Evolutionary conservation across 2,113 vertebrate species (phyloP).

Genomic region (Struthio camelus): DNA sequence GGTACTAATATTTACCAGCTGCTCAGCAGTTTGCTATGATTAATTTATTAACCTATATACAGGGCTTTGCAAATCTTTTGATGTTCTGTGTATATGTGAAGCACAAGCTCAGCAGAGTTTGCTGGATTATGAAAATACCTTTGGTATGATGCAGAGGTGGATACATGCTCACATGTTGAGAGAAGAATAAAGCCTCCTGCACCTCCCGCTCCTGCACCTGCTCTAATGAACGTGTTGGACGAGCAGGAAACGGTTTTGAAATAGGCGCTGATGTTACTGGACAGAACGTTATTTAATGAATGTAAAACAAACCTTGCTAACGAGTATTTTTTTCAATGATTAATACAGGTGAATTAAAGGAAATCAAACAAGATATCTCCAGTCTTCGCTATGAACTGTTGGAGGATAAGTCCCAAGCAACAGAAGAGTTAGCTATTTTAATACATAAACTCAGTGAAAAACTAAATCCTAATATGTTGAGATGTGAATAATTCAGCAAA

Average conservation of each 20-base stretch:
- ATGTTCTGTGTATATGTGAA: neutral
- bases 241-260: neutral
- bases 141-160: neutral
- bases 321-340: neutral
- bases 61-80: neutral
- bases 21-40: slow-evolving; percentile 27
- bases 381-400: slow-evolving; percentile 90
- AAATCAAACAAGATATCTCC: slow-evolving; percentile 93
- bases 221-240: neutral
- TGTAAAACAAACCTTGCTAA: neutral
- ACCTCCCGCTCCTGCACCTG: neutral
- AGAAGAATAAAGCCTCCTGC: neutral
- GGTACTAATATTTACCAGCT: slow-evolving; percentile 53
- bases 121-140: neutral
- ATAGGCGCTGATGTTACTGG: neutral
- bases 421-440: slow-evolving; percentile 84
- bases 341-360: slow-evolving; percentile 86
- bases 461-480: slow-evolving; percentile 76
- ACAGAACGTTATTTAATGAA: neutral
- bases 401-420: slow-evolving; percentile 90
- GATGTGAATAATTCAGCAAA: slow-evolving; percentile 74
- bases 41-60: slow-evolving; percentile 41
- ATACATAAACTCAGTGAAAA: slow-evolving; percentile 90
- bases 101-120: neutral
- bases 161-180: neutral